Conservation (phyloP, 2,113 vertebrate species). For the Steatornis caripensis region DNA sequence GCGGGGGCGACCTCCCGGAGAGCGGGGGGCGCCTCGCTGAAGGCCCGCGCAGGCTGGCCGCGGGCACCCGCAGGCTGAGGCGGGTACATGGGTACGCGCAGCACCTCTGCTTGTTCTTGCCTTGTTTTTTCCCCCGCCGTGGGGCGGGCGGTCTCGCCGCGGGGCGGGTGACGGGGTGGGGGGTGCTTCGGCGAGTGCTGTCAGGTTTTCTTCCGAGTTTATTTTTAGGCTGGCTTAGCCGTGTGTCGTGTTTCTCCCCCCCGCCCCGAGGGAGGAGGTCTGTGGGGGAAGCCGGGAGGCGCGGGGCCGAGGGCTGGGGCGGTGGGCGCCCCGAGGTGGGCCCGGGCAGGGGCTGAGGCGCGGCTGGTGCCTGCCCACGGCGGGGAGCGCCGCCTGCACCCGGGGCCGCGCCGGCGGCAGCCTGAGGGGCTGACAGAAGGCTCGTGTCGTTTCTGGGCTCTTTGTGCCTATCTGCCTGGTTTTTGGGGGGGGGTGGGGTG, state of each 20-base stretch:
- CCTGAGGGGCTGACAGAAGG: background rate
- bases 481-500: too few relatives aligned
- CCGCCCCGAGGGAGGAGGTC: background rate
- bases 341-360: background rate
- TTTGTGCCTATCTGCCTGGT: too few relatives aligned
- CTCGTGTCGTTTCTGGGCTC: rapidly evolving
- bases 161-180: too few relatives aligned
- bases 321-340: too few relatives aligned
- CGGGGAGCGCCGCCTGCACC: background rate
- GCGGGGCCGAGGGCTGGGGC: background rate
- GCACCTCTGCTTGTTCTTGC: background rate
- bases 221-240: background rate
- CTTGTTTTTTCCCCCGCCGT: background rate
- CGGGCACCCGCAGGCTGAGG: background rate
- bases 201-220: background rate
- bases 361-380: background rate
- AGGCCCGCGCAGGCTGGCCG: background rate
- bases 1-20: background rate
- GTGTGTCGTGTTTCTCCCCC: too few relatives aligned
- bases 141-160: background rate
- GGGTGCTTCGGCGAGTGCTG: background rate
- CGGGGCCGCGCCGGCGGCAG: background rate
- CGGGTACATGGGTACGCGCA: background rate
- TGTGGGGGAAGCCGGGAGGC: background rate
- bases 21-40: background rate